phyloP scores from a whole-genome alignment of 2,113 vertebrate species.

The Laterallus jamaicensis region DNA sequence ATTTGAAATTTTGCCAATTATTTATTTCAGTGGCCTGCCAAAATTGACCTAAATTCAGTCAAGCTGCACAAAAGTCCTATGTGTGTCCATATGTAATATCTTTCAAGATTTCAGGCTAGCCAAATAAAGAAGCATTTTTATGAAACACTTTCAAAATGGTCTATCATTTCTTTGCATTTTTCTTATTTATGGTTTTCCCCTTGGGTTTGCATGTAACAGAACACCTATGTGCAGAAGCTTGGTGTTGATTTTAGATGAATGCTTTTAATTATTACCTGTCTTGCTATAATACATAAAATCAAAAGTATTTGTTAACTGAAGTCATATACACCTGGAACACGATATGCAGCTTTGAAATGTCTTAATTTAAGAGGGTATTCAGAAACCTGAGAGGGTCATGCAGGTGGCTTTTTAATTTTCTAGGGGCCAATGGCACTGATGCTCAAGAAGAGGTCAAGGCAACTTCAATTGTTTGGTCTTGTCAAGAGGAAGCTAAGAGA shows the following conservation, averaged over 20 bases:
- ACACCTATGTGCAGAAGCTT: not conserved
- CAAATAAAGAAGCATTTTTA: not conserved
- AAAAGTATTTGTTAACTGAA: not conserved
- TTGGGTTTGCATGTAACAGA: not conserved
- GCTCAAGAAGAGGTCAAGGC: not conserved
- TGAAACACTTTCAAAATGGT: not conserved
- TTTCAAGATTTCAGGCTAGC: not conserved
- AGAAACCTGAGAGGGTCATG: not conserved
- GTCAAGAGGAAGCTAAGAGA: not conserved
- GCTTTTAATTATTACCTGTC: not conserved
- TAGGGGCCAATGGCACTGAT: not conserved
- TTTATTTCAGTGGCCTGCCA: not conserved
- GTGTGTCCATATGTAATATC: not conserved
- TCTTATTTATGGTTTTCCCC: accelerated
- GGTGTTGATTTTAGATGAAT: not conserved
- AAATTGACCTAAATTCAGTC: not conserved
- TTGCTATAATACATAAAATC: not conserved
- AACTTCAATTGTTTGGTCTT: not conserved
- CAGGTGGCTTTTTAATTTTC: not conserved
- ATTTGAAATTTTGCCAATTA: not conserved
- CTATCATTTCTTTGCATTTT: not conserved
- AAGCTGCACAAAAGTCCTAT: not conserved
- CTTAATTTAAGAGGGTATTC: not conserved
- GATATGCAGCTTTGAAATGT: not conserved
- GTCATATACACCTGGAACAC: not conserved